Evolutionary conservation across 2,113 vertebrate genomes (phyloP).

Genomic region (Bettongia penicillata): DNA sequence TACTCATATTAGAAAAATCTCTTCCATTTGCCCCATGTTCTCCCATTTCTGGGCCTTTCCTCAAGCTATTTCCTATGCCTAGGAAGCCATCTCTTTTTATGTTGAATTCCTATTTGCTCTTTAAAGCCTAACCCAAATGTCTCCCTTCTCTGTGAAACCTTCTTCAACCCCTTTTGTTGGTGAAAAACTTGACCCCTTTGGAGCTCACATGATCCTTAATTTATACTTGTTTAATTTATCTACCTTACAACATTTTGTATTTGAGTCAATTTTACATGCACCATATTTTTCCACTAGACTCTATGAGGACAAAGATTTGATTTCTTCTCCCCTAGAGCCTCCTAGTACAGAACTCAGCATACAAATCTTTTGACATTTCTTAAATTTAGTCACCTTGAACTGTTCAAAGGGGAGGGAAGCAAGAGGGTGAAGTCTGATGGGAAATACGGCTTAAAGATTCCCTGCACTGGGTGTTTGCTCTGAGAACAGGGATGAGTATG

Average conservation of each 20-base stretch:
- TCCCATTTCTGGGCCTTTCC: neutral
- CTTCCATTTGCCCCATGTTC: neutral
- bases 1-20: neutral
- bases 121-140: neutral
- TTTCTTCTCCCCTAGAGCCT: neutral
- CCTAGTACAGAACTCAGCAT: neutral
- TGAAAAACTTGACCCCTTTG: neutral
- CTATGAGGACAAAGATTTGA: neutral
- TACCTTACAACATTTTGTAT: neutral
- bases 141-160: neutral
- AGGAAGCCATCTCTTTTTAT: neutral
- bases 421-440: neutral
- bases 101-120: neutral
- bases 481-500: neutral
- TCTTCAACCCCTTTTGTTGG: neutral
- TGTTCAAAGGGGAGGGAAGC: neutral
- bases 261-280: neutral
- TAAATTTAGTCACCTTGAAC: neutral
- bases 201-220: neutral
- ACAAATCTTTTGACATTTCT: neutral
- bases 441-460: neutral
- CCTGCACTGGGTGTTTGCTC: neutral
- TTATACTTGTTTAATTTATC: neutral
- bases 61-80: neutral
- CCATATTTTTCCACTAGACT: neutral